phyloP scores from a whole-genome alignment of 2,113 vertebrate genomes.

The Orientallactaga bullata region DNA sequence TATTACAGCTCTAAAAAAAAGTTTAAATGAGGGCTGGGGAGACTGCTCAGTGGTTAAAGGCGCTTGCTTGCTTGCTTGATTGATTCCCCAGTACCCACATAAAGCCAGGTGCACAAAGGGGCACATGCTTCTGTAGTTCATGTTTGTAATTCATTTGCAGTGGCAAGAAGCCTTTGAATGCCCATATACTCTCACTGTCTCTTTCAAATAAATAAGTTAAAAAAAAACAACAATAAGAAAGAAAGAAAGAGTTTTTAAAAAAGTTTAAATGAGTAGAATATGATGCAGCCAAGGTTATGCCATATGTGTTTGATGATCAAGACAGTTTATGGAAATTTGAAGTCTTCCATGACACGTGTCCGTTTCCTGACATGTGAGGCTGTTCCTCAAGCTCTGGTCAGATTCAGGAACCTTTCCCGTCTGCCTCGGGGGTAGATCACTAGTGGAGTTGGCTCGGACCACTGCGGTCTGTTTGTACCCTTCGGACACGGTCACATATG shows the following conservation, averaged over 20 bases:
- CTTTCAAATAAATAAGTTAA: too few species aligned
- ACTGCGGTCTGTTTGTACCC: fast-evolving
- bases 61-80: too few species aligned
- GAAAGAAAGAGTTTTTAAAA: not conserved
- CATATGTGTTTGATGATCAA: fast-evolving
- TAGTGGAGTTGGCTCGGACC: fast-evolving
- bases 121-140: too few species aligned
- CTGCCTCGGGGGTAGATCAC: fast-evolving
- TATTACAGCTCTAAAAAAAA: slow-evolving; percentile 81
- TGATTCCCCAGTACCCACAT: too few species aligned
- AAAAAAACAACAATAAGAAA: too few species aligned
- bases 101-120: too few species aligned
- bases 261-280: not conserved
- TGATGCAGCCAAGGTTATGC: fast-evolving
- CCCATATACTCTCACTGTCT: too few species aligned
- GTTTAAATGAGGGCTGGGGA: not conserved
- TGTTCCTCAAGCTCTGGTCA: fast-evolving
- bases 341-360: fast-evolving
- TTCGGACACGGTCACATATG: fast-evolving
- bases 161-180: too few species aligned
- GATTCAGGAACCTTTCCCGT: fast-evolving
- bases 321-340: fast-evolving
- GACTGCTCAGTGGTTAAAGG: too few species aligned
- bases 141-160: too few species aligned
- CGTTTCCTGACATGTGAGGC: fast-evolving